Conservation (phyloP, 2,888 invertebrate species). For the Aquatica leii region DNA sequence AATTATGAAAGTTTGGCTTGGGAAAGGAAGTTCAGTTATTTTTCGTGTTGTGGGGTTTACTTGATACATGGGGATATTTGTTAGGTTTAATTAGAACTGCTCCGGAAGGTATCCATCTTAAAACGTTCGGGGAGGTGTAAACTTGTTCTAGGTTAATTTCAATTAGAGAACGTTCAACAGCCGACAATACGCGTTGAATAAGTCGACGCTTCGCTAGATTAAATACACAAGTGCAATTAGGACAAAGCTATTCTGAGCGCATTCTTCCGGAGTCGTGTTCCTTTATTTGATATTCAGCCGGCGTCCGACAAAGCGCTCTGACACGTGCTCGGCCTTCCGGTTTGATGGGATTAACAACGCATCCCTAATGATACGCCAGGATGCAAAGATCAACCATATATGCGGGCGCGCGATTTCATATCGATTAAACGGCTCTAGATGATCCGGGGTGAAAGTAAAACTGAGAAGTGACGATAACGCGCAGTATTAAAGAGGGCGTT, state of each 20-base stretch:
- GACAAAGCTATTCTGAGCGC: slow-evolving; percentile 42
- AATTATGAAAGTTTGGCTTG: slow-evolving; percentile 56
- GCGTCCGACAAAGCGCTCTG: slow-evolving; percentile 48
- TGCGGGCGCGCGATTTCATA: slow-evolving; percentile 45
- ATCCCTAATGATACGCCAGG: slow-evolving; percentile 52
- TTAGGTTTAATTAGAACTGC: slow-evolving; percentile 50
- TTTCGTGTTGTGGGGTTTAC: slow-evolving; percentile 48
- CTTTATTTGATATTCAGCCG: slow-evolving; percentile 46
- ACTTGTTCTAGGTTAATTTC: slow-evolving; percentile 44
- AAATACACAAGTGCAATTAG: slow-evolving; percentile 41
- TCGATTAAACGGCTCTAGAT: slow-evolving; percentile 43
- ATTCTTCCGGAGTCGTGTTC: slow-evolving; percentile 49
- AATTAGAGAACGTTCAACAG: slow-evolving; percentile 41
- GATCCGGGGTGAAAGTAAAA: slow-evolving; percentile 43
- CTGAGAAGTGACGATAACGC: slow-evolving; percentile 49
- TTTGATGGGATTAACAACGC: slow-evolving; percentile 52
- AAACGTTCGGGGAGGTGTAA: slow-evolving; percentile 25
- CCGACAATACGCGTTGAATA: slow-evolving; percentile 37
- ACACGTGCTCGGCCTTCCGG: slow-evolving; percentile 51
- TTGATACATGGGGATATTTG: slow-evolving; percentile 49
- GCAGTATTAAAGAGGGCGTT: slow-evolving; percentile 46
- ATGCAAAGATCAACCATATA: slow-evolving; percentile 52
- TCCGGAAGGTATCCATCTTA: slow-evolving; percentile 47
- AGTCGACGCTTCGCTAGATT: slow-evolving; percentile 36
- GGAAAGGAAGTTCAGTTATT: slow-evolving; percentile 52